phyloP scores from a whole-genome alignment of 2,888 invertebrate genomes.

The Sisyra terminalis region DNA sequence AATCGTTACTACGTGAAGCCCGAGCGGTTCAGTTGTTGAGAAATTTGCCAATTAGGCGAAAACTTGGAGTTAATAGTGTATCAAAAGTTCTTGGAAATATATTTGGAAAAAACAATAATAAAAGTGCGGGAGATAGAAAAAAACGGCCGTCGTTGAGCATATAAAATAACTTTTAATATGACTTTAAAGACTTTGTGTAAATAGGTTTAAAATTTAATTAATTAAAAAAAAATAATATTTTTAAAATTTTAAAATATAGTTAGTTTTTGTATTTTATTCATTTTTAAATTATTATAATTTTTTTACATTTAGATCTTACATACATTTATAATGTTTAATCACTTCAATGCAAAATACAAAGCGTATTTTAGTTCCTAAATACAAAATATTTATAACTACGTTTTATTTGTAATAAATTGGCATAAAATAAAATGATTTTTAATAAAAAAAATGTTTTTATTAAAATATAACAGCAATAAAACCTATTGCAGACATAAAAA shows the following conservation, averaged over 20 bases:
- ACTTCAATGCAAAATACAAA: background rate
- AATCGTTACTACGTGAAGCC: constrained; percentile 58
- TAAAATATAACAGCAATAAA: no score
- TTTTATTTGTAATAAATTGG: background rate
- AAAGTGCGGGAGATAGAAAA: constrained; percentile 47
- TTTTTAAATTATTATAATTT: background rate
- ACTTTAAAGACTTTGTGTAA: background rate
- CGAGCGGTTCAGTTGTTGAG: constrained; percentile 53
- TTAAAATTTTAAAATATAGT: background rate
- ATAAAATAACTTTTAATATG: constrained; percentile 24
- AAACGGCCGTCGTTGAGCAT: constrained; percentile 64
- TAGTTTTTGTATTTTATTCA: background rate
- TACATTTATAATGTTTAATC: background rate
- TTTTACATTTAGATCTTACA: background rate
- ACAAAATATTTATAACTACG: background rate
- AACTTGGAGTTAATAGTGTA: constrained; percentile 60
- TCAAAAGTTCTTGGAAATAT: constrained; percentile 66
- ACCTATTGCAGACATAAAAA: no score
- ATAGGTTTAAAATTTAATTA: background rate
- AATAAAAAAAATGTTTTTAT: no score
- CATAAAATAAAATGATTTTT: no score
- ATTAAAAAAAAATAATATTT: background rate
- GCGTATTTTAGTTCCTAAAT: background rate
- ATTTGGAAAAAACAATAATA: constrained; percentile 52
- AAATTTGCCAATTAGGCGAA: constrained; percentile 49